Evolutionary conservation across 2,888 invertebrate species (phyloP), one percentile per base, ranked within the genome.

Genomic region (Aleiodes alternator): DNA sequence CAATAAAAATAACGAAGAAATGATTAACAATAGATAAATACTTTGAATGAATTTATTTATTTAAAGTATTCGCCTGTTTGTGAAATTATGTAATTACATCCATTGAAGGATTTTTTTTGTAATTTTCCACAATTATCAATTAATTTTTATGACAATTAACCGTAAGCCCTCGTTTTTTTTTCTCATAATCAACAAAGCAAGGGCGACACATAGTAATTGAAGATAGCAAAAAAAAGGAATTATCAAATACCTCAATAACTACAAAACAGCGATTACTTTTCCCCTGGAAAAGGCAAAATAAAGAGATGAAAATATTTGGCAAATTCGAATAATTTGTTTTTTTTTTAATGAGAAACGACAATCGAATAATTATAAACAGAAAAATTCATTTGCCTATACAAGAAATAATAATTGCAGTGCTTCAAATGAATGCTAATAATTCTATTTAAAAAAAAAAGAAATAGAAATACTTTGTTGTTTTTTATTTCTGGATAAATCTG

Each of bases 211-310:
- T 80, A 79, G 81, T 81, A 80, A 78, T 79, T 43, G 43, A 8
- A 43, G 43, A 9, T 43, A 0, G 43, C 9, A 8, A 74, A 80
- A 81, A 81, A 78, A 80, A 82, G 82, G 82, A 84, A 78, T 76
- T 77, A 75, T 83, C 84, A 78, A 84, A 82, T 87, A 87, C 87
- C 87, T 87, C 80, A 79, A 84, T 83, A 83, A 85, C 81, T 83
- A 86, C 84, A 84, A 84, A 82, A 85, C 84, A 82, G 84, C 83
- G 80, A 80, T 80, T 88, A 87, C 79, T 83, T 85, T 84, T 85
- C 83, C 81, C 86, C 87, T 87, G 86, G 81, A 87, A 87, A 81
- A 82, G 75, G 82, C 80, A 85, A 86, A 85, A 83, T 77, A 57
- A 80, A 72, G 66, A 78, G 73, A 75, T 76, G 76, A 79, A 56